Conservation (phyloP, 2,797 vertebrate genomes). For the Poeciliopsis turneri region DNA sequence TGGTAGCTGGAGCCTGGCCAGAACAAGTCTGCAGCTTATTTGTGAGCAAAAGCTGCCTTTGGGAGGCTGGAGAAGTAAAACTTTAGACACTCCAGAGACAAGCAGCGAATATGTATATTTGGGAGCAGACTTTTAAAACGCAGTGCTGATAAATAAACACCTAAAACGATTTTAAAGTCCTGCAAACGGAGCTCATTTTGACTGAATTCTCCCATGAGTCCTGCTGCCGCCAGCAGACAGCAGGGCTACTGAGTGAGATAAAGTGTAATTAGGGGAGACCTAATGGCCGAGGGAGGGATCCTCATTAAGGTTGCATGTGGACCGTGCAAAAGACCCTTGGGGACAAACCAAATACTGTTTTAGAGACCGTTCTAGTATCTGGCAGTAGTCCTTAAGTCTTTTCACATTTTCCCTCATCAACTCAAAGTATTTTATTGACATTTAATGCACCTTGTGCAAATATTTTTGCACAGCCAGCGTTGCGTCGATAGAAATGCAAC, state of each 20-base stretch:
- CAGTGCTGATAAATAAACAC: slow-evolving; percentile 21
- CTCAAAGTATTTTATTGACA: neutral
- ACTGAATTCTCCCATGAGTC: slow-evolving; percentile 49
- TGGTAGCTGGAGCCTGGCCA: neutral
- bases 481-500: neutral
- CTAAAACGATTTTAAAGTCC: slow-evolving; percentile 18
- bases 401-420: neutral
- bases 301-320: slow-evolving; percentile 62
- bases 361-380: neutral
- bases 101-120: neutral
- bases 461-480: neutral
- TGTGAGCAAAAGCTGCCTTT: neutral
- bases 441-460: neutral
- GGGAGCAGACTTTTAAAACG: neutral
- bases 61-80: neutral
- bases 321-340: slow-evolving; percentile 54
- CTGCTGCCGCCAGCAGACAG: slow-evolving; percentile 14
- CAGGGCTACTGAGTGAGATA: slow-evolving; percentile 50
- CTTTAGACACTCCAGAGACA: neutral
- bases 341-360: slow-evolving; percentile 20
- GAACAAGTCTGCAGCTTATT: neutral
- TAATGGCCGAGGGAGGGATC: slow-evolving; percentile 64
- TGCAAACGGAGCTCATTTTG: slow-evolving; percentile 40
- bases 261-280: slow-evolving; percentile 58
- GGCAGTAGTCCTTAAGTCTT: neutral